phyloP scores from a whole-genome alignment of 2,113 vertebrate genomes.

The Turnix velox region DNA sequence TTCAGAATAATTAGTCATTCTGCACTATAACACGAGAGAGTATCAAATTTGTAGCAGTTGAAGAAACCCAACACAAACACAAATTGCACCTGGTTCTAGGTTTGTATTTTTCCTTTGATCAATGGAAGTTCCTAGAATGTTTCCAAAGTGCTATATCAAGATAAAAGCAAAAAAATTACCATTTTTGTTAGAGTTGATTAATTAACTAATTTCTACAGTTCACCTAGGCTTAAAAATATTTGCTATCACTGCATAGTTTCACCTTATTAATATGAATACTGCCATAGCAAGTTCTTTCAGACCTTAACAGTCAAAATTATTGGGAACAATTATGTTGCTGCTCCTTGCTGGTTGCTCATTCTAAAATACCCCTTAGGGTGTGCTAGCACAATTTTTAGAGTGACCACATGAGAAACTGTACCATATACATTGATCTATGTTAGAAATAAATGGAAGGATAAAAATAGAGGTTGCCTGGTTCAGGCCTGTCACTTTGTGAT shows the following conservation, averaged over 20 bases:
- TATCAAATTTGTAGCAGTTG: not conserved
- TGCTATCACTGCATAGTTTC: not conserved
- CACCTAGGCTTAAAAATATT: not conserved
- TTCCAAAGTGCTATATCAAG: not conserved
- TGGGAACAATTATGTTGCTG: not conserved
- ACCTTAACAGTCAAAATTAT: not conserved
- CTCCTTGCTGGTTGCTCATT: not conserved
- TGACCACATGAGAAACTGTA: not conserved
- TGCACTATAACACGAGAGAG: not conserved
- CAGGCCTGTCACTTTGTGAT: not conserved
- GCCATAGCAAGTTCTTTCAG: not conserved
- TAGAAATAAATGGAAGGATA: not conserved
- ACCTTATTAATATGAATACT: not conserved
- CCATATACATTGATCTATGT: not conserved
- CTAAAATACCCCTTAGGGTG: not conserved
- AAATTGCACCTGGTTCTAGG: not conserved
- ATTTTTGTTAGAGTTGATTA: not conserved
- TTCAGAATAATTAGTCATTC: not conserved
- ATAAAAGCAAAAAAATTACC: accelerated
- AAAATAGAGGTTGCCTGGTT: not conserved
- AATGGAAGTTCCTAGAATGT: accelerated
- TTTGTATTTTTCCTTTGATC: not conserved
- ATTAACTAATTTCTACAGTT: not conserved
- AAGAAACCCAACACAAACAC: not conserved
- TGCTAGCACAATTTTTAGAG: accelerated